Base-by-base conservation (phyloP, 2,888 invertebrate species). In the Hylaea fasciaria region DNA sequence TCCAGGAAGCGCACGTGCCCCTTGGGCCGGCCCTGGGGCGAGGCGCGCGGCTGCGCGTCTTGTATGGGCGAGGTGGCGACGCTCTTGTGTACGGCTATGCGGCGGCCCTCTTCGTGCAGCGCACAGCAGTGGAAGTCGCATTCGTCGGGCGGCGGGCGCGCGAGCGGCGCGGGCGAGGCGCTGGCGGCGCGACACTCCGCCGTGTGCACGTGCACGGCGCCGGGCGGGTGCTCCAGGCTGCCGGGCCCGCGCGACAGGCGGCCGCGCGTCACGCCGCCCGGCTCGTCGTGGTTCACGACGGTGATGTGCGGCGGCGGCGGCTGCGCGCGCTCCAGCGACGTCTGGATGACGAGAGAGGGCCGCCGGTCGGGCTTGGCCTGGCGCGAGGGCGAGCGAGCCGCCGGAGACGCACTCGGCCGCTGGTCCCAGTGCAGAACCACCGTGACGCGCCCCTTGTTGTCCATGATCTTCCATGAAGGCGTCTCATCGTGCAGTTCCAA, bases 401-500 rank as follows among this genome's bases (percentile, higher is more conserved):
- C 93, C 80, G 93, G 93, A 77, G 94, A 94, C 77, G 94, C 93
- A 80, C 94, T 94, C 89, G 94, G 95, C 78, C 97, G 95, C 93
- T 97, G 97, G 94, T 98, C 98, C 98, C 98, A 98, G 93, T 98
- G 97, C 89, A 98, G 94, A 87, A 98, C 98, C 93, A 98, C 97
- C 83, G 98, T 98, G 93, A 98, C 97, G 89, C 97, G 96, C 89
- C 98, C 98, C 94, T 97, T 97, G 95, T 97, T 97, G 95, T 98
- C 98, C 97, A 98, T 98, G 94, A 98, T 98, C 93, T 98, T 98
- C 98, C 98, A 98, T 93, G 97, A 97, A 86, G 98, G 98, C 88
- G 97, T 97, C 93, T 98, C 97, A 96, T 97, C 97, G 94, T 97
- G 97, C 88, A 98, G 94, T 93, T 98, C 97, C 94, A 98, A 94